These are phyloP conservation scores for Melanogrammus aeglefinus DNA, from an alignment of 2,797 vertebrate genomes.

Conservation along the genomic window DNA sequence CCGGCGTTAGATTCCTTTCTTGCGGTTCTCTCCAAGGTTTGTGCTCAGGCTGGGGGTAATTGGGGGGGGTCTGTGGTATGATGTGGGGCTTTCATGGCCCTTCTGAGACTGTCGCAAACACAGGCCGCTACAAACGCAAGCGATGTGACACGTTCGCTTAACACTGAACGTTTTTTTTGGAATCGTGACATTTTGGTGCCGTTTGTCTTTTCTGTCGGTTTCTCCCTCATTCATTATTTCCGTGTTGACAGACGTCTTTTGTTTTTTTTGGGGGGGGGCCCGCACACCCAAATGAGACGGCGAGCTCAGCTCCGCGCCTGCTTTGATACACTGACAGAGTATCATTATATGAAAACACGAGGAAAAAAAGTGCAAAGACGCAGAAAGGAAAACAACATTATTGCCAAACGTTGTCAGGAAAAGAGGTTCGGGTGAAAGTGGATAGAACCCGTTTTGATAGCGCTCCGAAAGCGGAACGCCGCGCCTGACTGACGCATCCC, in stretches of 20 bases:
- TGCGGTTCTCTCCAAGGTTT: not conserved
- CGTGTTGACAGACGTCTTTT: not conserved
- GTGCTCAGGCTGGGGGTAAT: not conserved
- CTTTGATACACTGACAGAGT: not conserved
- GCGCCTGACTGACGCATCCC: constrained; percentile 46
- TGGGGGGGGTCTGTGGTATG: not conserved
- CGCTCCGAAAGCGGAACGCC: constrained; percentile 21
- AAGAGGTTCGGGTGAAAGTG: not conserved
- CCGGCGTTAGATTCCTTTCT: not conserved
- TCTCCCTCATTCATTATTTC: not conserved
- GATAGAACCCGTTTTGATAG: constrained; percentile 33
- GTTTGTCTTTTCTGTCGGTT: not conserved
- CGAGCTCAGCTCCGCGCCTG: no score
- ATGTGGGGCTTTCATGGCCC: not conserved
- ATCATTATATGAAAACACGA: constrained; percentile 1
- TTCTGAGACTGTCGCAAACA: not conserved
- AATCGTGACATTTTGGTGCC: constrained; percentile 52
- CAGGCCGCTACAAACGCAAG: not conserved
- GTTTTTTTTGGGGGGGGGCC: no score
- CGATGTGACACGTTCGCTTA: not conserved
- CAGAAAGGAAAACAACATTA: constrained; percentile 12
- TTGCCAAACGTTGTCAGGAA: constrained; percentile 32
- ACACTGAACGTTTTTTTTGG: not conserved
- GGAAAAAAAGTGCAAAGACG: constrained; percentile 16
- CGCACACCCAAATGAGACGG: not conserved